Evolutionary conservation across 2,888 invertebrate species (phyloP).

Genomic region (Pherbina coryleti): DNA sequence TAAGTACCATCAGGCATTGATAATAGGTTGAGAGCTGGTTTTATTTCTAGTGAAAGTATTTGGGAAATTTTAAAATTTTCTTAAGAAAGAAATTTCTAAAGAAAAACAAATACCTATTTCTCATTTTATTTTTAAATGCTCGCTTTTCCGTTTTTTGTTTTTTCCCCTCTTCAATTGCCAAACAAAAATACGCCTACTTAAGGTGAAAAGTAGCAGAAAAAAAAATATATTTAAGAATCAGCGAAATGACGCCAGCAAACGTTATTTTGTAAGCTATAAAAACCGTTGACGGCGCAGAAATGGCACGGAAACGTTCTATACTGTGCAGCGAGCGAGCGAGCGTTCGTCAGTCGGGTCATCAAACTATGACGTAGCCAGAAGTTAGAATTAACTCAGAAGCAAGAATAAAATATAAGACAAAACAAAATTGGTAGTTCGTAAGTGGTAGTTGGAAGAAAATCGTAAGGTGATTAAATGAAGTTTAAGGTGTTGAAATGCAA

Average conservation of each 20-base stretch:
- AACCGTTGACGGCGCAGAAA: conserved; percentile 57
- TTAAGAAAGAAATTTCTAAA: too few relatives aligned
- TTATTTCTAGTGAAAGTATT: too few relatives aligned
- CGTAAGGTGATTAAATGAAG: too few relatives aligned
- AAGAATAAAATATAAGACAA: not conserved
- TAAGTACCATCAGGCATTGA: too few relatives aligned
- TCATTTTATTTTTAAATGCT: too few relatives aligned
- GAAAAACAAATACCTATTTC: too few relatives aligned
- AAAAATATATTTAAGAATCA: not conserved
- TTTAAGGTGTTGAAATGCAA: not conserved
- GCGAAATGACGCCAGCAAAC: not conserved
- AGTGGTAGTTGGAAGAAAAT: not conserved
- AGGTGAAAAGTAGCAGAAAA: not conserved
- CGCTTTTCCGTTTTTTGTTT: too few relatives aligned
- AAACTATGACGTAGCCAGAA: conserved; percentile 57
- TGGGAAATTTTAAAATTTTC: too few relatives aligned
- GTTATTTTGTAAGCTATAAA: conserved; percentile 40
- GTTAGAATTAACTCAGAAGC: conserved; percentile 25
- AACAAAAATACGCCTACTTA: not conserved
- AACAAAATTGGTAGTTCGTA: not conserved
- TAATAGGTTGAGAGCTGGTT: too few relatives aligned
- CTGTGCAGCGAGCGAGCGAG: too few relatives aligned
- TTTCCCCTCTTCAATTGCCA: not conserved
- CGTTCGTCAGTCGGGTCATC: conserved; percentile 54
- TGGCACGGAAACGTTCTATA: conserved; percentile 19